Evolutionary conservation across 2,888 invertebrate genomes (phyloP).

Genomic region (Acrobasis consociella): DNA sequence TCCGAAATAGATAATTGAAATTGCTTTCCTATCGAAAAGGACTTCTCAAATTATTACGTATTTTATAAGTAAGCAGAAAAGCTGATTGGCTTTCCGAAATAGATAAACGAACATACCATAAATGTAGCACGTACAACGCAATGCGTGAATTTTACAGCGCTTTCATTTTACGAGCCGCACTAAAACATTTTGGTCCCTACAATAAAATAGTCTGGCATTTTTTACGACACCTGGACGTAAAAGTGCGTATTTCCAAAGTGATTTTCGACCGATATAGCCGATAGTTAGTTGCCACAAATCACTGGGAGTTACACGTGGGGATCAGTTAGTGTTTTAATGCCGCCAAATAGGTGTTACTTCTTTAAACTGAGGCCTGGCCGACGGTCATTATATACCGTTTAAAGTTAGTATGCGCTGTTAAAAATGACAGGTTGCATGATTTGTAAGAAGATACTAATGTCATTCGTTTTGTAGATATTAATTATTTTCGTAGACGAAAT

Average conservation of each 20-base stretch:
- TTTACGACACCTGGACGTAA: conserved; percentile 69
- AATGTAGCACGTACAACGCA: conserved; percentile 62
- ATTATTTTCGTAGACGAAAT: too few relatives aligned
- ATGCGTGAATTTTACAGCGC: conserved; percentile 73
- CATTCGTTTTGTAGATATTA: too few relatives aligned
- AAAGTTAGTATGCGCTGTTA: background rate
- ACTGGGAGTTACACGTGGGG: background rate
- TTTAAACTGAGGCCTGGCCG: conserved; percentile 2
- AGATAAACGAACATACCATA: conserved; percentile 51
- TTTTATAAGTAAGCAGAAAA: background rate
- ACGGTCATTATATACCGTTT: background rate
- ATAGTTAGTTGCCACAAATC: conserved; percentile 33
- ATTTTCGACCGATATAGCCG: conserved; percentile 52
- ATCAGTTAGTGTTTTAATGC: background rate
- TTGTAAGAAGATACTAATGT: too few relatives aligned
- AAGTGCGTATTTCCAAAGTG: conserved; percentile 60
- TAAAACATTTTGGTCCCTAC: conserved; percentile 71
- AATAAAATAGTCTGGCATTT: conserved; percentile 70
- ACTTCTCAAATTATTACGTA: background rate
- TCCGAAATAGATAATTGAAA: too few relatives aligned
- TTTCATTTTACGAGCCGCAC: conserved; percentile 73
- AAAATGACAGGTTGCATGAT: background rate
- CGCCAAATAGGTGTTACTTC: conserved; percentile 1
- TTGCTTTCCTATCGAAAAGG: too few relatives aligned
- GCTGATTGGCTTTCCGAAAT: conserved; percentile 40